Evolutionary conservation across 2,888 invertebrate species (phyloP).

Genomic region (Synanthedon tipuliformis): DNA sequence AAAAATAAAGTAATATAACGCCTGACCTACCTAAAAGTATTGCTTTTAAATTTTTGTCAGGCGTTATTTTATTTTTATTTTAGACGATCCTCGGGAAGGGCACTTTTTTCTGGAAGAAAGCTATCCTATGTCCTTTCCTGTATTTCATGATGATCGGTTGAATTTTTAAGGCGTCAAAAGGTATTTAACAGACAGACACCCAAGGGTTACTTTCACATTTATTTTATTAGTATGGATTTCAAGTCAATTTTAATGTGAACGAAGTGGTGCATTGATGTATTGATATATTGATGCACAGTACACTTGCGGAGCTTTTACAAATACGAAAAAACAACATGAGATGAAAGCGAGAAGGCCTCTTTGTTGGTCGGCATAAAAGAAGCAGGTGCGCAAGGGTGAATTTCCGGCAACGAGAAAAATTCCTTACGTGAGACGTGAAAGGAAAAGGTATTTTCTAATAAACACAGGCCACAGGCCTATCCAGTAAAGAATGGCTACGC

Average conservation of each 20-base stretch:
- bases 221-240: no score
- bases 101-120: no score
- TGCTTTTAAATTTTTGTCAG: no score
- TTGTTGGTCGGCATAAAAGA: slow-evolving; percentile 29
- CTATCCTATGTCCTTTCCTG: no score
- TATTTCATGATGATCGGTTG: no score
- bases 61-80: no score
- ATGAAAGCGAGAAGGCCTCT: slow-evolving; percentile 21
- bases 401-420: slow-evolving; percentile 34
- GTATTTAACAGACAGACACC: no score
- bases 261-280: slow-evolving; percentile 5
- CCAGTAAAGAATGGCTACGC: slow-evolving; percentile 1
- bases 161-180: no score
- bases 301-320: neutral
- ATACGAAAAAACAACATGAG: slow-evolving; percentile 15
- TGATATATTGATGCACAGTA: slow-evolving; percentile 1
- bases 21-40: no score
- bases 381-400: slow-evolving; percentile 35
- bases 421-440: slow-evolving; percentile 32
- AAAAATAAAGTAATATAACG: no score
- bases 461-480: slow-evolving; percentile 22
- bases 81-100: no score
- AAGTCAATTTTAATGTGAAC: slow-evolving; percentile 20
- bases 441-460: slow-evolving; percentile 44
- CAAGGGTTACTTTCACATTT: no score